Percentiles rank a stretch among this genome's conserved stretches.
Evolutionary conservation across 2,797 vertebrate species (phyloP).

Genomic region (Coluber constrictor): DNA sequence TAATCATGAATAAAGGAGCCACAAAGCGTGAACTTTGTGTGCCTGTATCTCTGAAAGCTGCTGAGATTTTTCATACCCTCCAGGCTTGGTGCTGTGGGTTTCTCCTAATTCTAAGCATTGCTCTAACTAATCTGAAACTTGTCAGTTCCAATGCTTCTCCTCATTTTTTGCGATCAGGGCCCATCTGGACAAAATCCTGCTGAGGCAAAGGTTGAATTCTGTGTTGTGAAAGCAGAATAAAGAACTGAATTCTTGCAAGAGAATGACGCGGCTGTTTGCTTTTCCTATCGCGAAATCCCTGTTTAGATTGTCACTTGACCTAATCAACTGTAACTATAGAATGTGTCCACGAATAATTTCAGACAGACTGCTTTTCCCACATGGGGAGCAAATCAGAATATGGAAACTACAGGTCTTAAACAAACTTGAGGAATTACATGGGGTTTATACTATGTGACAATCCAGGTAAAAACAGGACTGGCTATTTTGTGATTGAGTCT

Average conservation of each 20-base stretch:
- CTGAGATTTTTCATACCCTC: background rate
- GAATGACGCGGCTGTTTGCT: background rate
- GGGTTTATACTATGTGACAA: background rate
- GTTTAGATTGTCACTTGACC: background rate
- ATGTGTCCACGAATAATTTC: background rate
- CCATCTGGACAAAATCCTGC: background rate
- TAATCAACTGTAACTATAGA: background rate
- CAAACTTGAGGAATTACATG: background rate
- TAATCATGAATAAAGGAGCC: background rate
- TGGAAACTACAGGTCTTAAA: background rate
- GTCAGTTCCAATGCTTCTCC: slow-evolving; percentile 5
- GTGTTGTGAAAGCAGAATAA: slow-evolving; percentile 1
- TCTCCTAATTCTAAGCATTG: background rate
- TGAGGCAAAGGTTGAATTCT: slow-evolving; percentile 11
- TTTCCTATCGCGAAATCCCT: background rate
- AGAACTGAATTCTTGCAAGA: background rate
- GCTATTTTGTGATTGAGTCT: background rate
- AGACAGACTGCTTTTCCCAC: background rate
- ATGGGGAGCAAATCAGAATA: background rate
- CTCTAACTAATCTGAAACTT: slow-evolving; percentile 34
- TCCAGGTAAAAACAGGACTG: background rate
- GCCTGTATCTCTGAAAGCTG: background rate
- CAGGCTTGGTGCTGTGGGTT: background rate
- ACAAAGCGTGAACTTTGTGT: background rate
- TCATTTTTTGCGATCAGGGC: slow-evolving; percentile 25